A percentile compares a stretch with the other conserved stretches of the same genome.
Evolutionary conservation across 2,797 vertebrate species (phyloP).

Genomic region (Manis javanica): DNA sequence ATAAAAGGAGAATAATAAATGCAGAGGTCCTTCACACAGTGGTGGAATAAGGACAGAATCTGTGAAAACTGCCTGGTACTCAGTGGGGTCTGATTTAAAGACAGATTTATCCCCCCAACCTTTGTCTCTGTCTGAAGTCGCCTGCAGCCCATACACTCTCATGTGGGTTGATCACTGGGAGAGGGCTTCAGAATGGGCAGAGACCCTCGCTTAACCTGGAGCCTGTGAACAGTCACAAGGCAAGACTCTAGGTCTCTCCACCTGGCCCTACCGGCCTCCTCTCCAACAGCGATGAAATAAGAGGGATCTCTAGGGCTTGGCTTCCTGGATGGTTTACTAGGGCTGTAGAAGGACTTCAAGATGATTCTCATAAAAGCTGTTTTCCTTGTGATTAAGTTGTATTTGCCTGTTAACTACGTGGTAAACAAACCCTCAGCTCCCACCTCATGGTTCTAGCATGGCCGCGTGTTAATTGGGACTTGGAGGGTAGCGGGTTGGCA

Average conservation of each 20-base stretch:
- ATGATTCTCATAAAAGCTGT: constrained; percentile 82
- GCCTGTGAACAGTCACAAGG: not conserved
- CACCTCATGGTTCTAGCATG: constrained; percentile 60
- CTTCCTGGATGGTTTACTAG: constrained; percentile 76
- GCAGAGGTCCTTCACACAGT: not conserved
- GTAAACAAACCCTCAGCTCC: constrained; percentile 87
- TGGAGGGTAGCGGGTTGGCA: constrained; percentile 78
- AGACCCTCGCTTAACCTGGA: not conserved
- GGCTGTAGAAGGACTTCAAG: constrained; percentile 71
- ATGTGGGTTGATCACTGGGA: accelerated
- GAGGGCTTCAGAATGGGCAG: not conserved
- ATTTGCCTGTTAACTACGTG: constrained; percentile 86
- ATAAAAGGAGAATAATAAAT: not conserved
- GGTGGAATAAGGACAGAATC: not conserved
- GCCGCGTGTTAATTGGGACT: constrained; percentile 81
- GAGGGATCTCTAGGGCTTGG: constrained; percentile 51
- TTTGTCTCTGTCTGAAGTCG: not conserved
- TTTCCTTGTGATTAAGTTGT: constrained; percentile 87
- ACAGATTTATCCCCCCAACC: not conserved
- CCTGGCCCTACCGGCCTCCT: not conserved
- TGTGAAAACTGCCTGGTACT: not conserved
- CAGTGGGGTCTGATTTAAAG: not conserved
- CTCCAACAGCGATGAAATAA: not conserved
- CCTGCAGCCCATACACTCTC: not conserved
- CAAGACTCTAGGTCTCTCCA: not conserved